Evolutionary conservation across 2,888 invertebrate species (phyloP).

Genomic region (Hirtodrosophila alboralis): DNA sequence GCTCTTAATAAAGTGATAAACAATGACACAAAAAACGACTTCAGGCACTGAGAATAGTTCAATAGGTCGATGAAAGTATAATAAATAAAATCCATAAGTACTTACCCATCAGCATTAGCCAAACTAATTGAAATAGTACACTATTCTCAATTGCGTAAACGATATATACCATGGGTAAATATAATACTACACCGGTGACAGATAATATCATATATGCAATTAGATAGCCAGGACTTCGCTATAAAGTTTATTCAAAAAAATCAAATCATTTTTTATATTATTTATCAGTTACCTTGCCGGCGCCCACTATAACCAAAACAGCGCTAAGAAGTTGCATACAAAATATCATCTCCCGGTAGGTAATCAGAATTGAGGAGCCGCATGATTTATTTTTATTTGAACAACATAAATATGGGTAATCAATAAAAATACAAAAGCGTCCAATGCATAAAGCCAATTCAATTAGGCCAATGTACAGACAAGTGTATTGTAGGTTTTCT

Average conservation of each 20-base stretch:
- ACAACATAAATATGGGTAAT: neutral
- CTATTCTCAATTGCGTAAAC: neutral
- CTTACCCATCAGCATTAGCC: neutral
- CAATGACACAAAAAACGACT: slow-evolving; percentile 5
- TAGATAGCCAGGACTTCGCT: neutral
- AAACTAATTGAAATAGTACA: neutral
- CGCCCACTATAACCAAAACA: neutral
- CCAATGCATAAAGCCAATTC: slow-evolving; percentile 8
- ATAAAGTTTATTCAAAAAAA: neutral
- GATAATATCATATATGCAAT: neutral
- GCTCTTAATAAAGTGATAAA: neutral
- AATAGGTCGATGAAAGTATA: too few species aligned
- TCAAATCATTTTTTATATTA: neutral
- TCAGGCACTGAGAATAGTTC: slow-evolving; percentile 4
- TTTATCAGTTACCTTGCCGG: slow-evolving; percentile 1
- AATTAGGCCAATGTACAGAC: slow-evolving; percentile 10
- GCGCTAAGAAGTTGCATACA: neutral
- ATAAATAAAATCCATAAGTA: too few species aligned
- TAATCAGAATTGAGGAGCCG: neutral
- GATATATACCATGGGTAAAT: neutral
- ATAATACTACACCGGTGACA: neutral
- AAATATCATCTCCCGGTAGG: neutral
- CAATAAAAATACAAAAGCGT: slow-evolving; percentile 3
- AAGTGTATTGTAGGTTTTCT: neutral
- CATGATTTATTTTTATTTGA: neutral